These are phyloP conservation scores for Neosilurus hyrtlii DNA, from an alignment of 2,797 vertebrate species.

Conservation along the genomic window DNA sequence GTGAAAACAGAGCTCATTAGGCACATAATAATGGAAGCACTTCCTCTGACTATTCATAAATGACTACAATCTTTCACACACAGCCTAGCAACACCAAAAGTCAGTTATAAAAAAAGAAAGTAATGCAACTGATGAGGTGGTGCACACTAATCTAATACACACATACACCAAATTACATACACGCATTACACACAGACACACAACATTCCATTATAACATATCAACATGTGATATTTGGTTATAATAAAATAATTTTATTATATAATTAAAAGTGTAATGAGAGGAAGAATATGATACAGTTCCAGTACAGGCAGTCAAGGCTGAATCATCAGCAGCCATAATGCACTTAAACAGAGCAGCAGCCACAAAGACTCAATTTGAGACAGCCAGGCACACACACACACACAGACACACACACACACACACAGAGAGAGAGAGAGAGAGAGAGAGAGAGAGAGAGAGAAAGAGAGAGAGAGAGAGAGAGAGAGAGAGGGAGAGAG, in stretches of 20 bases:
- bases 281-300: neutral
- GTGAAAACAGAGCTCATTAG: slow-evolving; percentile 31
- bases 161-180: neutral
- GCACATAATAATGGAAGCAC: slow-evolving; percentile 19
- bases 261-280: neutral
- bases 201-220: neutral
- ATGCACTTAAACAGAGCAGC: neutral
- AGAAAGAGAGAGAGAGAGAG: too few relatives aligned
- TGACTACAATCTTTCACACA: slow-evolving; percentile 13
- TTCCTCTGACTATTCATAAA: slow-evolving; percentile 41
- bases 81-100: neutral
- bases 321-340: slow-evolving; percentile 17
- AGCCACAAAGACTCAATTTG: neutral
- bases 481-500: too few relatives aligned
- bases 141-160: neutral
- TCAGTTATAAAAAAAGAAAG: neutral
- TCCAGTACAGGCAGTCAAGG: neutral
- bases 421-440: neutral
- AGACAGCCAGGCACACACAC: too few relatives aligned
- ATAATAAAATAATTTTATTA: neutral
- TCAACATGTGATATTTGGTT: neutral
- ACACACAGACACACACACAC: too few relatives aligned
- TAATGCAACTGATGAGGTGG: neutral
- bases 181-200: neutral
- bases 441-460: slow-evolving; percentile 7